A percentile compares a stretch with the other conserved stretches of the same genome.
These are phyloP conservation scores for Xenopus borealis DNA, from an alignment of 2,113 vertebrate species.

Conservation along the genomic window DNA sequence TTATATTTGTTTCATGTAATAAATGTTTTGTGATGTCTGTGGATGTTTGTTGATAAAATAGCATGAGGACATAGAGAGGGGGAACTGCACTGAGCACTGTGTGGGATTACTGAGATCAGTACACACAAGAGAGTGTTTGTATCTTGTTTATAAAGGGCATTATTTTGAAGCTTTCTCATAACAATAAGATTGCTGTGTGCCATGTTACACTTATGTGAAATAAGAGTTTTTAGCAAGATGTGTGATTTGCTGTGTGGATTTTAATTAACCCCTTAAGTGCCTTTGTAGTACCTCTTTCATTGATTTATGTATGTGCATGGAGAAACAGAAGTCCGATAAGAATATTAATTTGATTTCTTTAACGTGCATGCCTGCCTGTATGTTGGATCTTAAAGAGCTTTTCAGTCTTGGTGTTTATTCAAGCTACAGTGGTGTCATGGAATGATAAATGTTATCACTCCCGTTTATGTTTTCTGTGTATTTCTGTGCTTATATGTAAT, in stretches of 20 bases:
- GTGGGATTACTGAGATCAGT: slow-evolving; percentile 20
- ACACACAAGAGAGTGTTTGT: slow-evolving; percentile 35
- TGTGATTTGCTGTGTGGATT: neutral
- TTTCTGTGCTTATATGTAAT: too few relatives aligned
- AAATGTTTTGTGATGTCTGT: slow-evolving; percentile 24
- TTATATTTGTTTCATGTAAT: slow-evolving; percentile 13
- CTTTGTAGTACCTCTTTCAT: neutral
- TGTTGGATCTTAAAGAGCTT: neutral
- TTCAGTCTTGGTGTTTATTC: slow-evolving; percentile 24
- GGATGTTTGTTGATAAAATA: slow-evolving; percentile 21
- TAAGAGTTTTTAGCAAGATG: neutral
- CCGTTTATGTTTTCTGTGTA: too few relatives aligned
- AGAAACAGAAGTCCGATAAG: neutral
- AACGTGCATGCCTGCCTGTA: slow-evolving; percentile 26
- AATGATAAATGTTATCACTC: neutral
- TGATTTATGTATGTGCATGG: slow-evolving; percentile 11
- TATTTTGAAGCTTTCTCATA: slow-evolving; percentile 15
- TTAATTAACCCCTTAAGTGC: neutral
- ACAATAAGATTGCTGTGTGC: slow-evolving; percentile 32
- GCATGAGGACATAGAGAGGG: slow-evolving; percentile 21
- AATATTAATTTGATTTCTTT: slow-evolving; percentile 11
- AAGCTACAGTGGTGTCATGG: slow-evolving; percentile 10
- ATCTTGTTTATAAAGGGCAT: slow-evolving; percentile 10
- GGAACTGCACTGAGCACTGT: slow-evolving; percentile 21
- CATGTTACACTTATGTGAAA: slow-evolving; percentile 8